phyloP scores from a whole-genome alignment of 2,888 invertebrate species.

The Frankliniella intonsa region DNA sequence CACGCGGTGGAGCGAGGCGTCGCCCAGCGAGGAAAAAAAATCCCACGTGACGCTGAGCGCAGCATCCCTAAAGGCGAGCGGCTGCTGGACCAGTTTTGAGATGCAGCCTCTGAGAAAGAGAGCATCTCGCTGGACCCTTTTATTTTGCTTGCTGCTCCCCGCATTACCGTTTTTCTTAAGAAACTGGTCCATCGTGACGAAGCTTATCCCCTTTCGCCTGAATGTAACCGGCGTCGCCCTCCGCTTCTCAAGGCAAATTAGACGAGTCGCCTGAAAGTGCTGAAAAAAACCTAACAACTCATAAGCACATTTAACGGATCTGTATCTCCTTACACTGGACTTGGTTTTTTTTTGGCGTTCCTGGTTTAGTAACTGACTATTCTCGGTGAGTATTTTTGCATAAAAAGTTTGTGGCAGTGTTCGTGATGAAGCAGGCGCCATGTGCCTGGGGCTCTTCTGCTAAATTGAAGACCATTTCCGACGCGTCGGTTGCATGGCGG shows the following conservation, averaged over 20 bases:
- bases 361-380: no score
- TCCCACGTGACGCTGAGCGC: background rate
- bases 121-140: background rate
- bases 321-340: background rate
- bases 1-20: no score
- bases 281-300: background rate
- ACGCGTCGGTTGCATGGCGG: no score
- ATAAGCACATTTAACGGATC: background rate
- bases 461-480: conserved; percentile 25
- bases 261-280: background rate
- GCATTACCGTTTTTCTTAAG: background rate
- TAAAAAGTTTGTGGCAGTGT: background rate
- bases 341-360: no score
- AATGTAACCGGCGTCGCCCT: background rate
- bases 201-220: background rate
- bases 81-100: background rate
- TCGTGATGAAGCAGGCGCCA: background rate
- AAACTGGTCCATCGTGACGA: background rate
- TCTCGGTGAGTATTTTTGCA: background rate
- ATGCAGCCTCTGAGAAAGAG: background rate
- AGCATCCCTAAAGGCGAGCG: background rate
- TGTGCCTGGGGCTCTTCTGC: background rate
- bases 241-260: background rate
- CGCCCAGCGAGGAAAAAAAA: background rate
- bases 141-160: background rate